Percentiles rank a stretch among this genome's conserved stretches.
Conservation (phyloP, 2,797 vertebrate genomes). For the Pipistrellus pipistrellus region DNA sequence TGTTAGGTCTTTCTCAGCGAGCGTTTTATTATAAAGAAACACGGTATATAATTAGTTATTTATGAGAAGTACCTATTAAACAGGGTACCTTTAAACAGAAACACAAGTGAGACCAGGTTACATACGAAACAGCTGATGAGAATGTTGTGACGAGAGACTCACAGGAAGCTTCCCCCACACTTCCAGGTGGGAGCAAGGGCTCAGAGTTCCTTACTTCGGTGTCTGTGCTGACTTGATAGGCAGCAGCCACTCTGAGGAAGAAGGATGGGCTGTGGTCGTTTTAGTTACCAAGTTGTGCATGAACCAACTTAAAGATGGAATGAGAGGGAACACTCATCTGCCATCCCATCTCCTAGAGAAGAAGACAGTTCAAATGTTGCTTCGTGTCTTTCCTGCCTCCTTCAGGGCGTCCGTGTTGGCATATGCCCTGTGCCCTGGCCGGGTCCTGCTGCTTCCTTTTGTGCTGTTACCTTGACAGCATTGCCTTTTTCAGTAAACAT, state of each 20-base stretch:
- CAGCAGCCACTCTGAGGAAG: too few species aligned
- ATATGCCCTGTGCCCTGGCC: accelerated
- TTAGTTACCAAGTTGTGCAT: neutral
- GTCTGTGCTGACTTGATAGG: neutral
- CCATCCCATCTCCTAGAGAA: too few species aligned
- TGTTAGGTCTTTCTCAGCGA: too few species aligned
- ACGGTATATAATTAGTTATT: neutral
- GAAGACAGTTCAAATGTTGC: neutral
- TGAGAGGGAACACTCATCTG: neutral
- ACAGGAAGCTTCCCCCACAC: accelerated
- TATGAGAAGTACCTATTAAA: neutral
- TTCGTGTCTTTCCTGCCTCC: neutral
- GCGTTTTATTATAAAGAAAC: neutral
- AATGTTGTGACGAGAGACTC: neutral
- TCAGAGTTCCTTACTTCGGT: accelerated
- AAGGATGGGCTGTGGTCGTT: accelerated
- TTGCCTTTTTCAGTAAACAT: neutral
- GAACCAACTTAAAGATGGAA: neutral
- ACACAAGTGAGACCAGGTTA: neutral
- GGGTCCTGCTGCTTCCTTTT: neutral
- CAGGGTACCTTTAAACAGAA: neutral
- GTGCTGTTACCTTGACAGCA: neutral
- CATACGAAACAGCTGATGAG: accelerated
- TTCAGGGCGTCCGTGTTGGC: accelerated
- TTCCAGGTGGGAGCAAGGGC: neutral